Base-by-base conservation (phyloP, 2,888 invertebrate species). In the Epirrita christyi region DNA sequence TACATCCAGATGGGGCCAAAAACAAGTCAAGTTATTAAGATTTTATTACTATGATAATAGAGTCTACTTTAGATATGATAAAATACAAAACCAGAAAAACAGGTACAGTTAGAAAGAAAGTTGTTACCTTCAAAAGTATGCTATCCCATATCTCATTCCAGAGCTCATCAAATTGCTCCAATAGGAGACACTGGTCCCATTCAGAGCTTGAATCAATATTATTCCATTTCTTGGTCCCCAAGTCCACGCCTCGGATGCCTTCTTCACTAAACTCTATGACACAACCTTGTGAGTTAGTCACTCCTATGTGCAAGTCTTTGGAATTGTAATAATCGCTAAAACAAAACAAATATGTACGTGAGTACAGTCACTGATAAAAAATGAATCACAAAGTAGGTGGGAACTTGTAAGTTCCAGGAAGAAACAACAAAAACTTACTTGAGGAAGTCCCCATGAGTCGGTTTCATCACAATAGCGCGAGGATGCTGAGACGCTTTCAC, bases 281-380 rank as follows among this genome's bases (percentile, higher is more conserved):
- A 73, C 93, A 93, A 36, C 97, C 96, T 59, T 92, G 92, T 7
- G 97, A 97, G 76, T 96, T 95, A 52, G 97, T 97, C 64, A 98
- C 94, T 55, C 97, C 98, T 82, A 98, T 97, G 86, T 98, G 98
- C 64, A 98, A 93, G 89, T 98, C 96, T 81, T 95, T 95, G 44
- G 95, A 94, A 81, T 96, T 95, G 80, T 94, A 94, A 84, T 97
- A 97, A 85, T 97, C 95, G 84, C 97, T 97, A 90, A 43, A 67
- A 67, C 45, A 61, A 36, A 38, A 45, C 49, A 63, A 52, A 63
- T 47, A 29, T 42, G 14, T 40, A 50, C 36, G 55, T 61, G 53
- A 64, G 53, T 45, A 13, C 15, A 34, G 11, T 41, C 43, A 55
- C 8, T 28, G 55, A 63, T 65, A 58, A 60, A 40, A 48, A 44